Base-by-base conservation (phyloP, 2,888 invertebrate species). In the Anthophora plumipes region DNA sequence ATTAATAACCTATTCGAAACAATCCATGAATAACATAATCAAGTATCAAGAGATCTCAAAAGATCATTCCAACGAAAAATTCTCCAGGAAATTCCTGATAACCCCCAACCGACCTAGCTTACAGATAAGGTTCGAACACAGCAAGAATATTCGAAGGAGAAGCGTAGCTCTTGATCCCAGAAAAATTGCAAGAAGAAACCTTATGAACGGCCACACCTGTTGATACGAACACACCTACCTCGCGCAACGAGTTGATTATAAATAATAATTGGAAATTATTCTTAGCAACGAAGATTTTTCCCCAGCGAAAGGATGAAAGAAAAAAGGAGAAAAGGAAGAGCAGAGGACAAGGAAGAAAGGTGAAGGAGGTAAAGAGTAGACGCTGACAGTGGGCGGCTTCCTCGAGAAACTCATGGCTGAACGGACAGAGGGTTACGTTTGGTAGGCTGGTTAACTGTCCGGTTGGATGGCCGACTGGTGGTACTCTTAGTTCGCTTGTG, bases 221-320 rank as follows among this genome's bases (percentile, higher is more conserved):
- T 59, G 31, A 12, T 22, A 43, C 59, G n/a, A n/a, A 52, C 22
- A 50, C 12, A 60, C 61, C 59, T 75, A n/a, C n/a, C 75, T 83
- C 82, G 70, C 80, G 76, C 73, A 66, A 79, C 69, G 57, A 52
- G 5, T 68, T 71, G 31, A 79, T 73, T 83, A 86, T 83, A 85
- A 88, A 85, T 88, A 88, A 86, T 78, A 74, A 80, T 72, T 71
- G 80, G 69, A 77, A 75, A 85, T 84, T 89, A 88, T 86, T 89
- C 88, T 89, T 87, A 87, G 83, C 81, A 64, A 61, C 57, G 71
- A 66, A 76, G 48, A 60, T 50, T 14, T 55, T 25, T 43, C 25
- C 11, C 20, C 25, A 22, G n/a, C n/a, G n/a, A n/a, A n/a, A 48
- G 6, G 46, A 64, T 20, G 20, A 37, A 14, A 61, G 41, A 48